Conservation (phyloP, 35 echinoderm and acorn worm species). For the Lytechinus variegatus region DNA sequence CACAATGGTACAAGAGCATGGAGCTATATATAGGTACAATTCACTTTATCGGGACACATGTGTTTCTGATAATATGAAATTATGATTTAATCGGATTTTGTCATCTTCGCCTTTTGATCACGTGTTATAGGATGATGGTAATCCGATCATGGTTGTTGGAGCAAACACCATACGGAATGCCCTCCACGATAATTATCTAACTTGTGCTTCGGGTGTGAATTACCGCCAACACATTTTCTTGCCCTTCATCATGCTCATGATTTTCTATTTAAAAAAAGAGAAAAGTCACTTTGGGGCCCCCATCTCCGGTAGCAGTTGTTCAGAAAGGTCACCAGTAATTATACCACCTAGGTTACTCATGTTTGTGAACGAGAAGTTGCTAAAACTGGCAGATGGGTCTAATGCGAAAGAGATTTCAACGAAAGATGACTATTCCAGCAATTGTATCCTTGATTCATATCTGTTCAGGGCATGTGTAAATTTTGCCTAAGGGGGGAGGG, state of each 20-base stretch:
- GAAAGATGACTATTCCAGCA: background rate
- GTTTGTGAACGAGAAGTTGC: background rate
- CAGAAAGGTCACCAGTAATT: background rate
- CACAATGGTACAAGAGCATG: too few species aligned
- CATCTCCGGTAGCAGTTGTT: background rate
- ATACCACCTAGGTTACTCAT: background rate
- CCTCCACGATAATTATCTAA: background rate
- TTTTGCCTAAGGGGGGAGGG: too few species aligned
- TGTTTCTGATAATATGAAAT: background rate
- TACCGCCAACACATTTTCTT: background rate
- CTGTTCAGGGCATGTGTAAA: background rate
- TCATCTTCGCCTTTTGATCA: background rate
- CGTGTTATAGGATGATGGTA: background rate
- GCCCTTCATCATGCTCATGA: background rate
- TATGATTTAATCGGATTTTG: background rate
- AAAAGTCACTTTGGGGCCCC: background rate
- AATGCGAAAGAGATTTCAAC: background rate
- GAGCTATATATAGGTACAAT: too few species aligned
- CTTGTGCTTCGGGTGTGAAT: background rate
- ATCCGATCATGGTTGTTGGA: background rate
- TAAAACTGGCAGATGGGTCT: background rate
- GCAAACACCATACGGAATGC: background rate
- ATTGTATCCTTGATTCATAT: background rate
- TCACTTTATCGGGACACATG: background rate
- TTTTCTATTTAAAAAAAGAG: background rate